A percentile compares a stretch with the other conserved stretches of the same genome.
Conservation (phyloP, 2,113 vertebrate species). For the Notiomystis cincta region DNA sequence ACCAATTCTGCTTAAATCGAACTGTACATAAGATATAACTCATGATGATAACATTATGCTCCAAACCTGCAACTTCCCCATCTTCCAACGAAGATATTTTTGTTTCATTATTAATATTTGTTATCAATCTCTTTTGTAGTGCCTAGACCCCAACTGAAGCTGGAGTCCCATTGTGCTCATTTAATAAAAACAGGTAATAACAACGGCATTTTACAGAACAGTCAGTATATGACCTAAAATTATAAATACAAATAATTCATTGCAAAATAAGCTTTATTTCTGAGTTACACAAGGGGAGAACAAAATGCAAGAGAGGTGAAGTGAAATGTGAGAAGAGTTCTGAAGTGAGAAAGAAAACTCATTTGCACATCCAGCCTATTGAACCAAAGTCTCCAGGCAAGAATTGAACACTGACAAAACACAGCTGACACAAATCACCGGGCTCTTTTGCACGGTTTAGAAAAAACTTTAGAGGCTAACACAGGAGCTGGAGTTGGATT, state of each 20-base stretch:
- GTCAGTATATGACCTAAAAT: not conserved
- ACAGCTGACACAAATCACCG: not conserved
- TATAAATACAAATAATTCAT: not conserved
- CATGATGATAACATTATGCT: not conserved
- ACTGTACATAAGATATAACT: not conserved
- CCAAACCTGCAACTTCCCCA: not conserved
- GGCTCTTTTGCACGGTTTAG: not conserved
- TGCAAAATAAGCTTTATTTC: not conserved
- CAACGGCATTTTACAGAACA: not conserved
- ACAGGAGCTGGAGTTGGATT: not conserved
- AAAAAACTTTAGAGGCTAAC: not conserved
- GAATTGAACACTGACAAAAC: not conserved
- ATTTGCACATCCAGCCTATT: not conserved
- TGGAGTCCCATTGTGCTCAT: not conserved
- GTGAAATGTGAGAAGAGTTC: not conserved
- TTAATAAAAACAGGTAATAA: not conserved
- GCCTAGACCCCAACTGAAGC: not conserved
- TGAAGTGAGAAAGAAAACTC: not conserved
- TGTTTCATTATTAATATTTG: not conserved
- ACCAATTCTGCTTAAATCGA: not conserved
- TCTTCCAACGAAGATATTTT: not conserved
- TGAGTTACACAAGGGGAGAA: not conserved
- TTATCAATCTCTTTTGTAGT: not conserved
- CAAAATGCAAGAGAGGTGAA: not conserved
- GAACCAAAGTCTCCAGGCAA: not conserved